A percentile compares a stretch with the other conserved stretches of the same genome.
Conservation (phyloP, 2,888 invertebrate species). For the Diloba caeruleocephala region DNA sequence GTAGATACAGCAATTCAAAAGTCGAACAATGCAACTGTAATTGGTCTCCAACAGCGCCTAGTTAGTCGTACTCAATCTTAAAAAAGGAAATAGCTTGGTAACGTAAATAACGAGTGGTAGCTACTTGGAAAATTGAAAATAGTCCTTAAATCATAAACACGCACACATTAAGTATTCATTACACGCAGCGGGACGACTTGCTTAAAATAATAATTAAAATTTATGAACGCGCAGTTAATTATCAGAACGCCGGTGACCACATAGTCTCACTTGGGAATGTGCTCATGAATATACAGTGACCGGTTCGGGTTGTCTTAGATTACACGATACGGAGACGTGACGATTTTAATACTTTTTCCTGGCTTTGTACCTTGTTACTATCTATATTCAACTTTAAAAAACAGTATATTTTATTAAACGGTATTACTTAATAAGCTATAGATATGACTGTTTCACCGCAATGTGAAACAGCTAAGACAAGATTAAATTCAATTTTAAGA, state of each 20-base stretch:
- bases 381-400: too few species aligned
- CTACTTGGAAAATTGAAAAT: conserved; percentile 4
- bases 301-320: conserved; percentile 22
- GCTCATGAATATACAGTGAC: conserved; percentile 47
- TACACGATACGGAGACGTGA: conserved; percentile 1
- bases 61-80: conserved; percentile 16
- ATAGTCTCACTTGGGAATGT: conserved; percentile 25
- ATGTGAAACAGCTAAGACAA: too few species aligned
- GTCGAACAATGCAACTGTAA: conserved; percentile 2
- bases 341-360: neutral
- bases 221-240: conserved; percentile 39
- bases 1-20: neutral
- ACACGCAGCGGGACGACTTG: conserved; percentile 49
- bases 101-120: conserved; percentile 8
- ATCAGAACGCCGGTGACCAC: conserved; percentile 29
- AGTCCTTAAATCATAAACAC: conserved; percentile 43
- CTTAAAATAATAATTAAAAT: conserved; percentile 54
- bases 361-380: too few species aligned
- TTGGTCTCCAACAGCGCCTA: conserved; percentile 17
- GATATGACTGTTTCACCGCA: too few species aligned
- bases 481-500: too few species aligned
- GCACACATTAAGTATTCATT: conserved; percentile 45
- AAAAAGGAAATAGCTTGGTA: conserved; percentile 15
- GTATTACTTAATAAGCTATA: too few species aligned
- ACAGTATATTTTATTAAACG: too few species aligned